phyloP scores from a whole-genome alignment of 2,113 vertebrate species.

The Nipponia nippon region DNA sequence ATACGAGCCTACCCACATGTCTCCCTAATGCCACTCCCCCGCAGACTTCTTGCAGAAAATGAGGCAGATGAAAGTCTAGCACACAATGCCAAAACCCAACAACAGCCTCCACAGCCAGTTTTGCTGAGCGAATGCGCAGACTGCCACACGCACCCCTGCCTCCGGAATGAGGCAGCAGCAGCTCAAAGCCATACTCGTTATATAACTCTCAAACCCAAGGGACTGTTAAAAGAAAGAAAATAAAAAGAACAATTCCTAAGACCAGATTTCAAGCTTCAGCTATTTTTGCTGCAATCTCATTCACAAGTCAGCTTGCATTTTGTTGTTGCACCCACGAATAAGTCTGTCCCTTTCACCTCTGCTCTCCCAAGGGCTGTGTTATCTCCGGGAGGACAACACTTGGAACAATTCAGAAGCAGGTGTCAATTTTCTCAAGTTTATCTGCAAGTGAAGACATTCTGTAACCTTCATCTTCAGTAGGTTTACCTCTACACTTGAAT shows the following conservation, averaged over 20 bases:
- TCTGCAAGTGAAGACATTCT: slow-evolving; percentile 9
- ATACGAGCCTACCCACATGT: neutral
- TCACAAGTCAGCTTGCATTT: neutral
- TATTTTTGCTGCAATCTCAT: neutral
- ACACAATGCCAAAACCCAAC: neutral
- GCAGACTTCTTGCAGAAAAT: neutral
- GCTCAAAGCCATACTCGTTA: neutral
- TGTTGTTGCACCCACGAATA: neutral
- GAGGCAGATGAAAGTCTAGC: neutral
- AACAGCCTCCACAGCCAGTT: neutral
- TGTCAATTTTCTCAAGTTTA: slow-evolving; percentile 4
- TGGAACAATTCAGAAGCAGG: slow-evolving; percentile 16
- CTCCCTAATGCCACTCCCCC: neutral
- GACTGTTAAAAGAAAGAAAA: neutral
- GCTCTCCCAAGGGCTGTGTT: neutral
- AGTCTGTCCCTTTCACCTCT: neutral
- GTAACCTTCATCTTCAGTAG: neutral
- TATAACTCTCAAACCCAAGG: neutral
- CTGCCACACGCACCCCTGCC: neutral
- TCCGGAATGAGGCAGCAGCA: neutral
- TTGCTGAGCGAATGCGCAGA: neutral
- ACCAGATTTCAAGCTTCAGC: slow-evolving; percentile 23
- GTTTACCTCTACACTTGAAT: neutral
- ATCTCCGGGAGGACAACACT: neutral
- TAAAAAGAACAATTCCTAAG: neutral